Evolutionary conservation across 1,140 invertebrate genomes (phyloP), one percentile per base, ranked within the genome.

Genomic region (Eulimnadia texana): DNA sequence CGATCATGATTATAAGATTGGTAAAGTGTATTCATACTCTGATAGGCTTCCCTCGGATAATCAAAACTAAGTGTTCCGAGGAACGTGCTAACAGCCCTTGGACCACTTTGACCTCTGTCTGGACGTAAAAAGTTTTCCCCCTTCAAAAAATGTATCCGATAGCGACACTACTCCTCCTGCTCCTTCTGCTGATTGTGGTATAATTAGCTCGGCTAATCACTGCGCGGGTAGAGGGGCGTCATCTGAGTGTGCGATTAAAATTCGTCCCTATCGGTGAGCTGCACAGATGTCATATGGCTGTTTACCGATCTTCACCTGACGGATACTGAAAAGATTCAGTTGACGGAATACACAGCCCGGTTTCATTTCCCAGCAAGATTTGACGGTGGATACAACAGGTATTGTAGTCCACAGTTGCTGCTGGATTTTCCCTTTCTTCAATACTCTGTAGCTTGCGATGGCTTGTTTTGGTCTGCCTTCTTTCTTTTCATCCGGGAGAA

Each of bases 391-490:
- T 11, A n/a, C 19, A 24, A 25, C 29, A 19, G 54, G 54, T 24
- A 24, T n/a, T 56, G 20, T 24, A 56, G 29, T 24, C n/a, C 54
- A 16, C 24, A 25, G 11, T 56, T 56, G 25, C 25, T 56, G 23
- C 9, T 19, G 24, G 54, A 56, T 10, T 56, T 56, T 29, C 20
- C 9, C n/a, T 56, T 56, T 56, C 16, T 3, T 29, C n/a, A 24
- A 3, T 56, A 56, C n/a, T 56, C 54, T 3, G 25, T 6, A 25
- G 25, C n/a, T 3, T 56, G 54, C 25, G 54, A 56, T 56, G 54
- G 54, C 3, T 56, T 56, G 29, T 56, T 56, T 29, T 56, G 54
- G 9, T 9, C 20, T 9, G 19, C 54, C 29, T 56, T 19, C 25
- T 56, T 56, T 24, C 9, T 24, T 22, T 56, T 56, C 54, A 56